A percentile compares a stretch with the other conserved stretches of the same genome.
Conservation (phyloP, 2,113 vertebrate species). For the Anseranas semipalmata region DNA sequence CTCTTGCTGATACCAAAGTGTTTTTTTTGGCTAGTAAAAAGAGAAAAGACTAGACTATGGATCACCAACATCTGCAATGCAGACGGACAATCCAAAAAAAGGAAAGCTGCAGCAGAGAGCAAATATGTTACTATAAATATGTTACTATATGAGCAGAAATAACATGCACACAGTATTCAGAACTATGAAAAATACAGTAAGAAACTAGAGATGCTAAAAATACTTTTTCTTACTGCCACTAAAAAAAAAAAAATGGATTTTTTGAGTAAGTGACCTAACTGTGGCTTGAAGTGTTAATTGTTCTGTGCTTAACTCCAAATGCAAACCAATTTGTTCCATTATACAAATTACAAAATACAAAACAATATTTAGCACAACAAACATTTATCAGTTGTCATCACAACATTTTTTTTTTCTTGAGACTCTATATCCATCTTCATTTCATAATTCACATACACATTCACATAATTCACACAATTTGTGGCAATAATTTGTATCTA, state of each 20-base stretch:
- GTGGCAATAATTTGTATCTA: not conserved
- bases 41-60: constrained; percentile 44
- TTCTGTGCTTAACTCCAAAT: not conserved
- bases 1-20: constrained; percentile 42
- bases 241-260: not conserved
- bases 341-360: not conserved
- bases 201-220: not conserved
- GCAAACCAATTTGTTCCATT: not conserved
- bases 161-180: not conserved
- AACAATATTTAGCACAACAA: not conserved
- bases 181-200: constrained; percentile 29
- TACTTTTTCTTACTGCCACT: not conserved
- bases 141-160: constrained; percentile 26
- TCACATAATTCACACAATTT: not conserved
- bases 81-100: constrained; percentile 59
- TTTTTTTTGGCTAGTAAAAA: constrained; percentile 55
- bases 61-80: constrained; percentile 51
- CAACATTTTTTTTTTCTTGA: not conserved
- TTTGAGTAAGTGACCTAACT: not conserved
- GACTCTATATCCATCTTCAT: not conserved
- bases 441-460: not conserved
- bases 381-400: not conserved
- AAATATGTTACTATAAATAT: constrained; percentile 49
- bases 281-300: not conserved
- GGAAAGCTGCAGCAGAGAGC: constrained; percentile 44